These are phyloP conservation scores for Mactromeris polynyma DNA, from an alignment of 2,888 invertebrate genomes.

Conservation along the genomic window DNA sequence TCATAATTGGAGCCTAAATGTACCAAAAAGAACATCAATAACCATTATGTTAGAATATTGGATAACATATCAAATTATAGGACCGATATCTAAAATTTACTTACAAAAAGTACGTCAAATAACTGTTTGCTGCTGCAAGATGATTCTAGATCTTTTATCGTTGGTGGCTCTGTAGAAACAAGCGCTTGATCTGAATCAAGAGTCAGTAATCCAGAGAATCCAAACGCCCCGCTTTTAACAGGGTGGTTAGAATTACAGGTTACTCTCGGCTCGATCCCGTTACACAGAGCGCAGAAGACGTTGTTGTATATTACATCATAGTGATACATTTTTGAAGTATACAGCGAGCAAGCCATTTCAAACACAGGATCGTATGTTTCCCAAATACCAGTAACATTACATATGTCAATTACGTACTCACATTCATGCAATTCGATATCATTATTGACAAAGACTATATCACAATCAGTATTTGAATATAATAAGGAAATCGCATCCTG, in stretches of 20 bases:
- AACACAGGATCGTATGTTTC: not conserved
- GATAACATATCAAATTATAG: no score
- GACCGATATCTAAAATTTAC: not conserved
- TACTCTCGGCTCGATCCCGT: not conserved
- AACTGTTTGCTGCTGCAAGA: slow-evolving; percentile 17
- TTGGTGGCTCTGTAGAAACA: not conserved
- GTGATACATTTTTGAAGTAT: not conserved
- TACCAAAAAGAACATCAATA: no score
- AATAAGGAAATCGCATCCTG: not conserved
- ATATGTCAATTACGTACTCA: slow-evolving; percentile 10
- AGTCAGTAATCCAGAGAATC: slow-evolving; percentile 26
- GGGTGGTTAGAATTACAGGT: not conserved
- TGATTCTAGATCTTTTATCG: not conserved
- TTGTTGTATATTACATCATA: not conserved
- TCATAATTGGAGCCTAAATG: no score
- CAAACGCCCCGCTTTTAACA: not conserved
- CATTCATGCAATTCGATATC: not conserved
- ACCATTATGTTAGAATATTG: no score
- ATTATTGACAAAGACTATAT: not conserved
- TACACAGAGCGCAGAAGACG: slow-evolving; percentile 22
- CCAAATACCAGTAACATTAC: slow-evolving; percentile 18
- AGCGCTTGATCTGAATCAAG: slow-evolving; percentile 28
- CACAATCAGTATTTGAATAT: not conserved
- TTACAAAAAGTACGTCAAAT: slow-evolving; percentile 5
- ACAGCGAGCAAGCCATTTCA: slow-evolving; percentile 17